Base-by-base conservation (phyloP, 1,140 invertebrate species). In the Propsilocerus akamusi region DNA sequence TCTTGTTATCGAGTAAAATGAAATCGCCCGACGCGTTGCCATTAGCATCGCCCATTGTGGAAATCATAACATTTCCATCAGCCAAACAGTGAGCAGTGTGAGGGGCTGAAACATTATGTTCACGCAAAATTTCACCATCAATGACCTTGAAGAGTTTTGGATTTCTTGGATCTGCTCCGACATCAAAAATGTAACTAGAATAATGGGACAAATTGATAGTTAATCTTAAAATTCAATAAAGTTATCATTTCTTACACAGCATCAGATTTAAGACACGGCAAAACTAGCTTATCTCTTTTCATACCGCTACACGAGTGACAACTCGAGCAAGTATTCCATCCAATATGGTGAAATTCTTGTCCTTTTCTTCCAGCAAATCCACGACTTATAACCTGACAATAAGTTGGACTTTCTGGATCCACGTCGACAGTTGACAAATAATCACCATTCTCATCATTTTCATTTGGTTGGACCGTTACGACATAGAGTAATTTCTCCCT, bases 311-410 rank as follows among this genome's bases (percentile, higher is more conserved):
- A 37, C 8, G 17, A 57, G 62, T 80, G 71, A 63, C 91, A 96
- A 67, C 89, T 93, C 54, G 88, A 92, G 62, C 94, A 98, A 7
- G 89, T 77, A 61, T 97, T 97, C 93, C 93, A 97, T 0, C 93
- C 94, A 14, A 79, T 83, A 62, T 97, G 94, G 63, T 98, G 94
- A 0, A 98, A 62, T 65, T 98, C 94, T 60, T 98, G 89, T 2
- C 80, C 84, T 5, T 72, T 59, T 49, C 83, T 65, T n/a, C 79
- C 77, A 58, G 92, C 83, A 51, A 79, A 72, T 0, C 88, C 72
- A 46, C 89, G 81, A 61, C 89, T 80, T 47, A 97, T 83, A 3
- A 92, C 91, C 76, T 94, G 75, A 50, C 75, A 76, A 64, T 86
- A 97, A n/a, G 80, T 86, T 3, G 79, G 63, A 41, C 91, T 96